Base-by-base conservation (phyloP, 2,113 vertebrate species). In the Apus apus region DNA sequence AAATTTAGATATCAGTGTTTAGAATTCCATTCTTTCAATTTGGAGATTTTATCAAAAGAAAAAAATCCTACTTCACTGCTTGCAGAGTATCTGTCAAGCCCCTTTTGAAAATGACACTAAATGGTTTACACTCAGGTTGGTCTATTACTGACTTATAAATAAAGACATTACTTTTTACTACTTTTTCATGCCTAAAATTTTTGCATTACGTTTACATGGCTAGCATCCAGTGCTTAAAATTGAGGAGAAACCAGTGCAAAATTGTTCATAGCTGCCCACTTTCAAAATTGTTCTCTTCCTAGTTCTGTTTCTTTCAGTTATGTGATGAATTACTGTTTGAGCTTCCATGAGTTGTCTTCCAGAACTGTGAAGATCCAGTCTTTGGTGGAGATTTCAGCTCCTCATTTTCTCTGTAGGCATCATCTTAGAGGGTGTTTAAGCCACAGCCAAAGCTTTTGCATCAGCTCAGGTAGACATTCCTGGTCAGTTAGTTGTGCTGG, bases 321-420 rank as follows among this genome's bases (percentile, higher is more conserved):
- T 8, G 10, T 29, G 26, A 29, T 3, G 11, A 64, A 74, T 46
- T n/a, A 43, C 4, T 51, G 8, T 30, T 89, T 88, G 48, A 79
- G 48, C 12, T 58, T 51, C 32, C 12, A 6, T 2, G 20, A 17
- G 7, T 43, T 56, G 19, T 38, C 13, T 75, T 85, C 48, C 19
- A 30, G 29, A 32, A 2, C 2, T 25, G 13, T 32, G 43, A 84
- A 79, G 43, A 58, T 29, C 13, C 20, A 50, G 0, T 11, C 45
- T 45, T 53, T 80, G 46, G 48, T 29, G 43, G 6, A 78, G 7
- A 6, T 67, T 77, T 74, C 36, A 89, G 11, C 11, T 40, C 25
- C 46, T 36, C 0, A 0, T 66, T 71, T 91, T 74, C 38, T 75
- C 29, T 32, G 43, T 26, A 15, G 11, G 5, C 15, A 6, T 51